Conservation (phyloP, 2,113 vertebrate genomes). For the Clinocottus analis region DNA sequence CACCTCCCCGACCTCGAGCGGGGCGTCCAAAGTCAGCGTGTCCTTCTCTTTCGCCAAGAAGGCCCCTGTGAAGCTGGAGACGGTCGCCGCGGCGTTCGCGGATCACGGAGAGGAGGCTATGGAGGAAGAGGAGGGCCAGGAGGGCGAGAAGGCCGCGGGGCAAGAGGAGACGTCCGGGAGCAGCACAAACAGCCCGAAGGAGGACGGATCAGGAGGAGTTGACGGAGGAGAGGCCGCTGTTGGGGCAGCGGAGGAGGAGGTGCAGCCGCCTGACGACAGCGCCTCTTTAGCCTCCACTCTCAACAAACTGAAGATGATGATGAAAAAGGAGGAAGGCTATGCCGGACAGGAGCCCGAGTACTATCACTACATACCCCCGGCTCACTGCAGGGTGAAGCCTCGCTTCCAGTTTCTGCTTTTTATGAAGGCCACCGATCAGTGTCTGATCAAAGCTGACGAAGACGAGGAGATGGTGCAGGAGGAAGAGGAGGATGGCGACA, state of each 20-base stretch:
- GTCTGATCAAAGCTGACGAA: slow-evolving; percentile 73
- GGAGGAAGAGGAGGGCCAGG: slow-evolving; percentile 88
- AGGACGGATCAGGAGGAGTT: slow-evolving; percentile 68
- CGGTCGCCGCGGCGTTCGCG: slow-evolving; percentile 94
- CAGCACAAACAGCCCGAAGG: slow-evolving; percentile 81
- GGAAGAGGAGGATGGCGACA: background rate
- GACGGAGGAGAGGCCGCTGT: slow-evolving; percentile 50
- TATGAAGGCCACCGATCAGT: slow-evolving; percentile 96
- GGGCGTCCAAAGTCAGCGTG: slow-evolving; percentile 90
- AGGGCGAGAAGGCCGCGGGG: slow-evolving; percentile 81
- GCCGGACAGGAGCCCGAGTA: slow-evolving; percentile 91
- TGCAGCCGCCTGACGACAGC: slow-evolving; percentile 86
- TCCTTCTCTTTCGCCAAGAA: slow-evolving; percentile 99
- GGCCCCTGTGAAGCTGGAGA: slow-evolving; percentile 94
- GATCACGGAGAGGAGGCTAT: slow-evolving; percentile 90
- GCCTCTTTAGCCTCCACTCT: slow-evolving; percentile 90
- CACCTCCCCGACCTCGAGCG: slow-evolving; percentile 79
- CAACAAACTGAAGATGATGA: slow-evolving; percentile 96
- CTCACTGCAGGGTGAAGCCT: slow-evolving; percentile 97
- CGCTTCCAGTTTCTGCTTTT: slow-evolving; percentile 98
- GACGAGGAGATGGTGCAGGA: slow-evolving; percentile 64
- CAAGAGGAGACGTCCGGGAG: slow-evolving; percentile 76
- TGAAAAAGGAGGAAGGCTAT: slow-evolving; percentile 93
- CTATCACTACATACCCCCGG: slow-evolving; percentile 97
- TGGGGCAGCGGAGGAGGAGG: slow-evolving; percentile 62